Conservation (phyloP, 2,113 vertebrate species). For the Paradisaea rubra region DNA sequence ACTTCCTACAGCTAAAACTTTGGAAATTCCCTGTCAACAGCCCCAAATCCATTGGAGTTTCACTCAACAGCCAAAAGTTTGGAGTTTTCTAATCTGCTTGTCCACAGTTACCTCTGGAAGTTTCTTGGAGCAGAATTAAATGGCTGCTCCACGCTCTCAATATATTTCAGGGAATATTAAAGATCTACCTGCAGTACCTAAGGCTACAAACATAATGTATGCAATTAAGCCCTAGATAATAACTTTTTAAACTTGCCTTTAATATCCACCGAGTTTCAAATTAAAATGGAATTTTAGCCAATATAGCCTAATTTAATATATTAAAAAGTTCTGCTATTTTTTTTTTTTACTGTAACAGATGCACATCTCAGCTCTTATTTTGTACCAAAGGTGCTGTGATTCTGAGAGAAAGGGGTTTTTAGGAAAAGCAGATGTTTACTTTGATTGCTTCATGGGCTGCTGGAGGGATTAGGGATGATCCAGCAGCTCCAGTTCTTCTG, state of each 20-base stretch:
- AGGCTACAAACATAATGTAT: slow-evolving; percentile 30
- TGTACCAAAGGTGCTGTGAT: background rate
- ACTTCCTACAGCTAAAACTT: background rate
- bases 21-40: background rate
- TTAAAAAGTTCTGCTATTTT: background rate
- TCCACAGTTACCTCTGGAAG: background rate
- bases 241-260: slow-evolving; percentile 21
- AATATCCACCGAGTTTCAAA: slow-evolving; percentile 7
- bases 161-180: slow-evolving; percentile 31
- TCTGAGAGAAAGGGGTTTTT: background rate
- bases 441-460: background rate
- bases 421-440: background rate
- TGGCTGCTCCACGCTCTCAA: background rate
- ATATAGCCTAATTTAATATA: background rate
- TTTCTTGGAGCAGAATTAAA: background rate
- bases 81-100: background rate
- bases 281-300: slow-evolving; percentile 23
- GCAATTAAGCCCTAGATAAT: slow-evolving; percentile 48
- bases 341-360: background rate
- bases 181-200: slow-evolving; percentile 2
- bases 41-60: background rate
- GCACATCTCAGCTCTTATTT: background rate
- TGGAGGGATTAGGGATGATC: background rate
- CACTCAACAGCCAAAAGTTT: background rate
- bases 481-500: background rate